Evolutionary conservation across 2,113 vertebrate genomes (phyloP).

Genomic region (Xenopus borealis): DNA sequence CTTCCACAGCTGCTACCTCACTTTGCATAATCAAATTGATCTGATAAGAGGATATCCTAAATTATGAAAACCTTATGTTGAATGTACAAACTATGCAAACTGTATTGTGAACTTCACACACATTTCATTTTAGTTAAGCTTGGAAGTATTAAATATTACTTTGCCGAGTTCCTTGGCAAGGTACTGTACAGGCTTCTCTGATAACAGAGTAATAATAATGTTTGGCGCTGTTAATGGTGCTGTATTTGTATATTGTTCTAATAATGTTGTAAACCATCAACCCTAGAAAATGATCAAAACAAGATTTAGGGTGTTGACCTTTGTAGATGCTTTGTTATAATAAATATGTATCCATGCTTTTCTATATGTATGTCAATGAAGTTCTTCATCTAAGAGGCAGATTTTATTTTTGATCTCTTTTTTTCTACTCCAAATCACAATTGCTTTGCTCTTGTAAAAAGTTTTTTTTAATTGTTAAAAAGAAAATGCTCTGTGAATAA

Average conservation of each 20-base stretch:
- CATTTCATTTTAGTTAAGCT: constrained; percentile 45
- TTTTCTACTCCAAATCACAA: background rate
- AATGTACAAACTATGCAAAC: constrained; percentile 81
- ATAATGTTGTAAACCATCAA: constrained; percentile 50
- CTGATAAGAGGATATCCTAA: constrained; percentile 52
- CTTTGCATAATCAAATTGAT: constrained; percentile 62
- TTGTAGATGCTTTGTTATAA: constrained; percentile 17
- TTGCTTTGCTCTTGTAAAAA: background rate
- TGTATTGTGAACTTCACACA: constrained; percentile 16
- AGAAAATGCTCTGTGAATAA: too few relatives aligned
- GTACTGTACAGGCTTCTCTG: constrained; percentile 68
- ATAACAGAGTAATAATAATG: constrained; percentile 57
- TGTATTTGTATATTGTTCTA: constrained; percentile 58
- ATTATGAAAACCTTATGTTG: constrained; percentile 60
- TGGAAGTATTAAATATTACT: constrained; percentile 60
- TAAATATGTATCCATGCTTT: constrained; percentile 12
- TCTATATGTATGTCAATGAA: background rate
- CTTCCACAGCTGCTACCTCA: constrained; percentile 76
- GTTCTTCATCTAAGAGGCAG: background rate
- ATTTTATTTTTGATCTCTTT: background rate
- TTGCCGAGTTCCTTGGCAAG: constrained; percentile 65
- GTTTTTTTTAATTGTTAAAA: background rate
- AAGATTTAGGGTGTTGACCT: constrained; percentile 8
- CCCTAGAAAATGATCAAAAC: background rate
- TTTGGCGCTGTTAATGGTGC: constrained; percentile 58